Base-by-base conservation (phyloP, 37 sponge, comb jelly and placozoan species). In the Beroe forskalii region DNA sequence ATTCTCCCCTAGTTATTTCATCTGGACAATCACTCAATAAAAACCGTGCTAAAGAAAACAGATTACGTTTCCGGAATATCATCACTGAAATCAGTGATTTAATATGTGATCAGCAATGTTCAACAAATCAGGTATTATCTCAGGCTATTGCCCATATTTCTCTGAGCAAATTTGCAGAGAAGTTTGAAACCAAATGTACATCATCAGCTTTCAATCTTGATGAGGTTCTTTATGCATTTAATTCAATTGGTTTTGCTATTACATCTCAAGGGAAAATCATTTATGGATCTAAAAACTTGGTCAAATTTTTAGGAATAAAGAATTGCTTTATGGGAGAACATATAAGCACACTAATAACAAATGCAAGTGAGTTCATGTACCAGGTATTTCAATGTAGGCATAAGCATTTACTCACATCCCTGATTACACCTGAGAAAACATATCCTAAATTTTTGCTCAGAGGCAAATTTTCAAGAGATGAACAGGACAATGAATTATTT, bases 21-120 rank as follows among this genome's bases (percentile, higher is more conserved):
- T 37, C 72, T 6, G 35, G 38, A 33, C 38, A 27, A 69, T 69
- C 72, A 36, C 17, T 69, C 2, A 69, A 32, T 69, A 35, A 80
- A 80, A 80, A 80, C 42, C 86, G 86, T 41, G 86, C 86, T 23
- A 80, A 80, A 37, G 86, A 80, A n/a, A 80, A 80, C 22, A 8
- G 86, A 27, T 37, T 35, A n/a, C 86, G 86, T 23, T 80, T 80
- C 48, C 12, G 86, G 42, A 80, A 44, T 38, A 41, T 80, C n/a
- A 41, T 80, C n/a, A n/a, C 37, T 43, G 86, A 80, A 44, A 80
- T 80, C 6, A 80, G 40, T 38, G 86, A 80, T 14, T 27, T 80
- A 33, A 80, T 80, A 33, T 41, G 55, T 44, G 86, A 80, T 44
- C 40, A 23, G 27, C 40, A 44, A 25, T 44, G n/a, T 22, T 80